These are phyloP conservation scores for Sorex fumeus DNA, from an alignment of 2,113 vertebrate species.

Conservation along the genomic window DNA sequence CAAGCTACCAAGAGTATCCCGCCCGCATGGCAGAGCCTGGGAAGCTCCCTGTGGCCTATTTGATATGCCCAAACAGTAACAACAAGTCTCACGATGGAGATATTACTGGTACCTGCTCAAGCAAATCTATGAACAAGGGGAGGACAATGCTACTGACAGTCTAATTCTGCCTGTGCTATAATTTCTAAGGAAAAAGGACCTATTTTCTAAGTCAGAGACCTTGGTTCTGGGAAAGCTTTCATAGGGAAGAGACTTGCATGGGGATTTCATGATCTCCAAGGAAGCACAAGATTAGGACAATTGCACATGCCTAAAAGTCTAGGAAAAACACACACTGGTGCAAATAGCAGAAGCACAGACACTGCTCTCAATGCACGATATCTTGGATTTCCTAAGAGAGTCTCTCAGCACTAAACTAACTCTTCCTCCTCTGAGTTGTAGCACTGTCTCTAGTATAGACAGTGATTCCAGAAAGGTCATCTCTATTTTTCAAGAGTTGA, in stretches of 20 bases:
- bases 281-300: not conserved
- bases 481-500: slow-evolving; percentile 9
- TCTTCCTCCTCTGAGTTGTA: not conserved
- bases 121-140: too few relatives aligned
- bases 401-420: not conserved
- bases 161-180: not conserved
- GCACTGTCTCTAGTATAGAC: not conserved
- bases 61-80: too few relatives aligned
- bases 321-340: not conserved
- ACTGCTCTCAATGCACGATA: not conserved
- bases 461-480: slow-evolving; percentile 5
- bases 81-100: too few relatives aligned
- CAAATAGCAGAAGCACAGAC: not conserved
- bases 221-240: not conserved
- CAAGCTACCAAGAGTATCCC: too few relatives aligned
- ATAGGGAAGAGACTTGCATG: fast-evolving
- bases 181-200: not conserved
- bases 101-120: too few relatives aligned
- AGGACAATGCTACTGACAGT: too few relatives aligned
- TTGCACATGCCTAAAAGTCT: not conserved
- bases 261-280: not conserved
- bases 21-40: too few relatives aligned
- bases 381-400: not conserved
- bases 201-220: not conserved
- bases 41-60: too few relatives aligned